Conservation (phyloP, 2,113 vertebrate species). For the Alaudala cheleensis region DNA sequence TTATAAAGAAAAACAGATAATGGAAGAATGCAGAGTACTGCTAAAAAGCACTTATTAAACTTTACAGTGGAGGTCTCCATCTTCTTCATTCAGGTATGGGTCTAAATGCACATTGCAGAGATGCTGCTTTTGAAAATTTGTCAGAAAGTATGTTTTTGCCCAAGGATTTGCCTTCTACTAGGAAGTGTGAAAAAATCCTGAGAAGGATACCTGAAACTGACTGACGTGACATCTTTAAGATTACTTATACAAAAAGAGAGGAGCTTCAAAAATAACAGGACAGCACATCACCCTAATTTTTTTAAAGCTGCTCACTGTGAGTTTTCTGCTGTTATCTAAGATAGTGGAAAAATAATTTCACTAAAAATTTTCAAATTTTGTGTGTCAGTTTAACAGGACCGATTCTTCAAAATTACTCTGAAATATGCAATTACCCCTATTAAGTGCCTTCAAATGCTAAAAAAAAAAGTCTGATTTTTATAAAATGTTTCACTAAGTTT, state of each 20-base stretch:
- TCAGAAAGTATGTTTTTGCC: background rate
- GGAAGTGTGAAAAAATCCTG: background rate
- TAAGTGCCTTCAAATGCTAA: background rate
- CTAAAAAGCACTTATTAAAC: background rate
- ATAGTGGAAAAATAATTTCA: background rate
- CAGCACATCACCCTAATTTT: background rate
- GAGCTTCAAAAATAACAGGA: background rate
- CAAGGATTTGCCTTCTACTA: background rate
- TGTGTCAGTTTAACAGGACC: background rate
- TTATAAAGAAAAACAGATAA: background rate
- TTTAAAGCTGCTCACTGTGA: background rate
- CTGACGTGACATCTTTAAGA: rapidly evolving
- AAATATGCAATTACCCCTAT: background rate
- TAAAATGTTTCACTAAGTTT: background rate
- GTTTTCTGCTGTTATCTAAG: background rate
- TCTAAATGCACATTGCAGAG: background rate
- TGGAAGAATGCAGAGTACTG: background rate
- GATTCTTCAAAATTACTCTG: background rate
- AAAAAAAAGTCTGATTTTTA: background rate
- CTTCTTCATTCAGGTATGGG: rapidly evolving
- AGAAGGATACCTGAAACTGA: background rate
- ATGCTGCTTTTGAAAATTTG: background rate
- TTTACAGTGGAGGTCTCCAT: background rate
- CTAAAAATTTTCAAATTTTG: background rate
- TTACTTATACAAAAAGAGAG: background rate